Base-by-base conservation (phyloP, 2,888 invertebrate genomes). In the Parascotia fuliginaria region DNA sequence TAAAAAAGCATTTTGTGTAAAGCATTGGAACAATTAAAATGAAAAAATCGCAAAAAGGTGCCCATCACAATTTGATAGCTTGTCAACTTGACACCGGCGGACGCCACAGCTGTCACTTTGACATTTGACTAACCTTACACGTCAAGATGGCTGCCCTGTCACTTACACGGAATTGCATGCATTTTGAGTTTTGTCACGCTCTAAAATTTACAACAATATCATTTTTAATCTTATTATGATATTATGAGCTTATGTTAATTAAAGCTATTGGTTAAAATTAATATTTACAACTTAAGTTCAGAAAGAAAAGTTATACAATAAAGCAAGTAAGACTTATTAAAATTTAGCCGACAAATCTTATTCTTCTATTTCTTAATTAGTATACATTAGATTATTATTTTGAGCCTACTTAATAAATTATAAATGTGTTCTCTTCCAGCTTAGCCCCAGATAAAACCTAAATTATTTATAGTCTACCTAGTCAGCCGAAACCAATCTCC, bases 151-250 rank as follows among this genome's bases (percentile, higher is more conserved):
- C 87, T 77, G 81, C 79, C 75, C 75, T 79, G 75, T 81, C 87
- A 83, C 81, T 81, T 82, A 83, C 80, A 83, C 83, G 83, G 79
- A 77, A 80, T 83, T 84, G 81, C 88, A 89, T 90, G 89, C 88
- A 86, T 83, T 83, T 83, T 83, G 86, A 77, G 81, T 76, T 81
- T 82, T 85, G 85, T 92, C 91, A 92, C 88, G 90, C 86, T 90
- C 91, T 92, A 92, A 75, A 91, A 91, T 81, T 82, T 83, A 80
- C 75, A 85, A 61, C 42, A 61, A 64, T n/a, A 62, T 46, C 13
- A 55, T 36, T 55, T 65, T 58, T 51, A 66, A 54, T 55, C 40
- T 50, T 44, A 47, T 40, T 34, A 19, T 46, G 16, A 44, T 44
- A 51, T 31, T 57, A 14, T 48, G 43, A 40, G 14, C 40, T 42